Base-by-base conservation (phyloP, 1,140 invertebrate species). In the Wiebesia pumilae region DNA sequence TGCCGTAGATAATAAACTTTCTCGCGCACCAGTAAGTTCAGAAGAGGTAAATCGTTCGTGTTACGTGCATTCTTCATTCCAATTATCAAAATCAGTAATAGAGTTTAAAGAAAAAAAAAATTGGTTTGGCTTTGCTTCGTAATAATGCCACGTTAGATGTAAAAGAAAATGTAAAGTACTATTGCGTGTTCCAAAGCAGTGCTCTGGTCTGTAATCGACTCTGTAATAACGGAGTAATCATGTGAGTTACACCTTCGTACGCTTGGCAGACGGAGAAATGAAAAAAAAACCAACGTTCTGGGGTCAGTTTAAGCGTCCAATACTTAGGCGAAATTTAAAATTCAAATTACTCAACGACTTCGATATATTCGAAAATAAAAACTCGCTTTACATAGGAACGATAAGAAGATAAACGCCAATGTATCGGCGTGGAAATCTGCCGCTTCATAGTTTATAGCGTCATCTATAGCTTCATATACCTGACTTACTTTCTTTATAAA, bases 171-270 rank as follows among this genome's bases (percentile, higher is more conserved):
- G 80, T 78, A 69, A 87, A 87, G 47, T 54, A 81, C 58, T 30
- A 54, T 87, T 79, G 85, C 85, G 85, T 87, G 85, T 54, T 69
- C 19, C 33, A 24, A 69, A 69, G 62, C 71, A 51, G 81, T 58
- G 54, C 16, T 19, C 79, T 67, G 40, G 51, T 58, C 80, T 77
- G 30, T 78, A 79, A 83, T 83, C 79, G 80, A 65, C 51, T 78
- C 58, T 38, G 81, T 87, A 87, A 87, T 87, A 83, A 83, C 85
- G 51, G 81, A 83, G 80, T 87, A 83, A 87, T 83, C 81, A 83
- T 30, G 33, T 27, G 71, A 69, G 81, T 83, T 87, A 87, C 85
- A 83, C 85, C 81, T 82, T 83, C 69, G 81, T 16, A 65, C 69
- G 35, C 84, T 75, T 21, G 78, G 51, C 67, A 51, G 71, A 51